Conservation (phyloP, 2,797 vertebrate species). For the Falco novaeseelandiae region DNA sequence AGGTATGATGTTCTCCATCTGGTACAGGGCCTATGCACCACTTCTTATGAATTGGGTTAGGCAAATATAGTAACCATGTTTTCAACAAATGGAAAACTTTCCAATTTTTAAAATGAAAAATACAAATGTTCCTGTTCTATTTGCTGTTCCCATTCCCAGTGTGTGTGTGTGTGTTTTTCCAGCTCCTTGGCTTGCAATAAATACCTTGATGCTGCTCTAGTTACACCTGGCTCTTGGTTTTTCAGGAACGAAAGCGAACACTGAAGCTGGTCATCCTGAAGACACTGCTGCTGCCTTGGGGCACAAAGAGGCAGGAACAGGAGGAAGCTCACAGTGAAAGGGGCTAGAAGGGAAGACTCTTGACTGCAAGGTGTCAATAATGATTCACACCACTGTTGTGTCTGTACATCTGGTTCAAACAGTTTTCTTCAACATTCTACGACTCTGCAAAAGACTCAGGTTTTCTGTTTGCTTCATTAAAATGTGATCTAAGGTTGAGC, state of each 20-base stretch:
- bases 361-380: background rate
- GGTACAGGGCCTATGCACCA: background rate
- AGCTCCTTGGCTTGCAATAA: background rate
- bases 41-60: background rate
- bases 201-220: background rate
- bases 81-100: background rate
- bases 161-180: background rate
- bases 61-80: background rate
- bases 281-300: background rate
- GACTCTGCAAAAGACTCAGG: background rate
- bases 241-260: background rate
- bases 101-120: background rate
- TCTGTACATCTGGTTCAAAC: background rate
- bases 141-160: background rate
- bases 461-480: background rate
- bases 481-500: background rate
- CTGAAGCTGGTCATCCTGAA: background rate
- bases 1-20: background rate
- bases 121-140: background rate
- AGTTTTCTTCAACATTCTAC: background rate
- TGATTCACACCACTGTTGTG: background rate
- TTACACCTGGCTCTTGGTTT: background rate
- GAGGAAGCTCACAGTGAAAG: background rate
- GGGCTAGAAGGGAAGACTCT: background rate
- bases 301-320: background rate